phyloP scores from a whole-genome alignment of 2,888 invertebrate species.

The Lamellibrachia columna region DNA sequence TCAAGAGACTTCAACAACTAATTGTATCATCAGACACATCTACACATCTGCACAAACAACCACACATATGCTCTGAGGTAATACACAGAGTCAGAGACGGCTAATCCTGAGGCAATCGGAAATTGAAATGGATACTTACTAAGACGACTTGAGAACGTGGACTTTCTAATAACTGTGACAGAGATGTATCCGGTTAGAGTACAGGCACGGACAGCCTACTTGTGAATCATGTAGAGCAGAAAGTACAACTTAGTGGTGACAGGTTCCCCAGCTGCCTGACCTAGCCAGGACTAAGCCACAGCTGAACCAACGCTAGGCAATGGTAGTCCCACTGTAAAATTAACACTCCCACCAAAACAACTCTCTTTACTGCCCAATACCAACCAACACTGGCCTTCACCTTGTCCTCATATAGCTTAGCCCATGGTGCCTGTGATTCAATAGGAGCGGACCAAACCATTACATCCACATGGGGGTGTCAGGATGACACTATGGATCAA shows the following conservation, averaged over 20 bases:
- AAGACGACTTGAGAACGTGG: too few relatives aligned
- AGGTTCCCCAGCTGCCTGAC: neutral
- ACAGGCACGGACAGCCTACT: too few relatives aligned
- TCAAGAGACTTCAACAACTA: too few relatives aligned
- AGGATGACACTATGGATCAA: neutral
- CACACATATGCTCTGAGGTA: too few relatives aligned
- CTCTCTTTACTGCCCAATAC: neutral
- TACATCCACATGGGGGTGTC: neutral
- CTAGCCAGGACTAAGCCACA: neutral
- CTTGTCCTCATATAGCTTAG: neutral
- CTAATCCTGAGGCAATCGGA: too few relatives aligned
- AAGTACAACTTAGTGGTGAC: neutral
- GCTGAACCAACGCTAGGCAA: neutral
- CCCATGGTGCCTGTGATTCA: neutral
- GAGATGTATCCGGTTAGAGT: too few relatives aligned
- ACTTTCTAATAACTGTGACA: too few relatives aligned
- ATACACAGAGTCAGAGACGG: too few relatives aligned
- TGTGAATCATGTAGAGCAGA: too few relatives aligned
- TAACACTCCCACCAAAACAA: neutral
- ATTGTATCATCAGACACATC: too few relatives aligned
- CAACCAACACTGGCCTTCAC: slow-evolving; percentile 5
- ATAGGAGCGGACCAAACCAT: neutral
- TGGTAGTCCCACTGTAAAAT: neutral
- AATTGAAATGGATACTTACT: too few relatives aligned
- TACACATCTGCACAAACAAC: too few relatives aligned